A percentile compares a stretch with the other conserved stretches of the same genome.
Conservation (phyloP, 64 coral and sea anemone genomes). For the Anthopleura sola region DNA sequence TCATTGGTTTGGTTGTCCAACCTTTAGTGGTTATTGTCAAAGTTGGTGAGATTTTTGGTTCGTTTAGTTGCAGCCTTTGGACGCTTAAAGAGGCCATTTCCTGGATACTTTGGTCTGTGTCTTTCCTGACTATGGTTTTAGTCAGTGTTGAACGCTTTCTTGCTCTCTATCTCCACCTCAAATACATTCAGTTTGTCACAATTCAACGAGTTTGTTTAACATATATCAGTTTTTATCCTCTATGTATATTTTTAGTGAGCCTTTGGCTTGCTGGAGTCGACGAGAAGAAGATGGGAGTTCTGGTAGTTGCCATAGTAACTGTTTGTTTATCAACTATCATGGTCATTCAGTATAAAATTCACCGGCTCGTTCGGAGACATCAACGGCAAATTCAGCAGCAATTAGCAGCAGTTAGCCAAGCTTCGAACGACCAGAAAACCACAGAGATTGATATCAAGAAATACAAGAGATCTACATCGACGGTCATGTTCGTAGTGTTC, state of each 20-base stretch:
- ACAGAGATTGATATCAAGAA: not conserved
- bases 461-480: not conserved
- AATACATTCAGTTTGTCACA: not conserved
- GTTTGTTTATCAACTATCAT: not conserved
- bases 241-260: not conserved
- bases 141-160: conserved; percentile 1
- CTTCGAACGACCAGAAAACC: not conserved
- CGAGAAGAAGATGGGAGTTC: conserved; percentile 1
- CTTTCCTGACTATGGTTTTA: not conserved
- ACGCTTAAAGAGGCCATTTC: not conserved
- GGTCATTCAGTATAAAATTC: not conserved
- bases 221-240: not conserved
- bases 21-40: not conserved
- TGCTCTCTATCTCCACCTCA: not conserved
- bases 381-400: not conserved
- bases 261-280: not conserved
- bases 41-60: not conserved
- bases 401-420: not conserved
- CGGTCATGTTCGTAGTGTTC: not conserved
- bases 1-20: not conserved
- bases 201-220: not conserved
- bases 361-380: not conserved
- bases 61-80: not conserved
- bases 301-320: not conserved
- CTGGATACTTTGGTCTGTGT: not conserved